Evolutionary conservation across 2,113 vertebrate genomes (phyloP).

Genomic region (Phycodurus eques): DNA sequence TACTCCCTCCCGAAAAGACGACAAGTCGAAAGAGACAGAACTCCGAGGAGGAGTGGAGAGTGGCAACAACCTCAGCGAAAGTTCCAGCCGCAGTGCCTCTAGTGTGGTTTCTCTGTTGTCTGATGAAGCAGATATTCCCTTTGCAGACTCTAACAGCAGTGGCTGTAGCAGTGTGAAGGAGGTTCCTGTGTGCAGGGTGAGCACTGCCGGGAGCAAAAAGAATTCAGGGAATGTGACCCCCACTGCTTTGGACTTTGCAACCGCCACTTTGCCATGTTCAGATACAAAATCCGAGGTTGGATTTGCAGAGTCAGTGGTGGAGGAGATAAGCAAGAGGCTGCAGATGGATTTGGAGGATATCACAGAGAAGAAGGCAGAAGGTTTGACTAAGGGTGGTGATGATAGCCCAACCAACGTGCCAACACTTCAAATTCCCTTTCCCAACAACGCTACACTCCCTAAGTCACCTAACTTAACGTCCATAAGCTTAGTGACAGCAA

Average conservation of each 20-base stretch:
- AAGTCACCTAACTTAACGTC: conserved; percentile 49
- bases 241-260: background rate
- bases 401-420: conserved; percentile 9
- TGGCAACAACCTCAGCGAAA: conserved; percentile 27
- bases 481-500: conserved; percentile 50
- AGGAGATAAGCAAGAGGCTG: conserved; percentile 65
- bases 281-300: background rate
- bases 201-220: conserved; percentile 7
- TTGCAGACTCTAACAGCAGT: conserved; percentile 69
- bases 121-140: conserved; percentile 49
- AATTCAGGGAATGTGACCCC: conserved; percentile 38
- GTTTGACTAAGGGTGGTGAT: background rate
- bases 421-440: conserved; percentile 28
- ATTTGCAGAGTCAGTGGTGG: conserved; percentile 52
- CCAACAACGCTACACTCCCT: conserved; percentile 18
- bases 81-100: conserved; percentile 17
- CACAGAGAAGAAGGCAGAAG: conserved; percentile 6
- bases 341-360: conserved; percentile 58
- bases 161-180: conserved; percentile 64
- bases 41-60: background rate
- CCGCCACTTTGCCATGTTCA: background rate
- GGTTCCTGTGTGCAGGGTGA: conserved; percentile 34
- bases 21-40: background rate
- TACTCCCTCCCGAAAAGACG: conserved; percentile 19
- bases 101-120: conserved; percentile 38